Evolutionary conservation across 1,140 invertebrate species (phyloP).

Genomic region (Elymnias hypermnestra): DNA sequence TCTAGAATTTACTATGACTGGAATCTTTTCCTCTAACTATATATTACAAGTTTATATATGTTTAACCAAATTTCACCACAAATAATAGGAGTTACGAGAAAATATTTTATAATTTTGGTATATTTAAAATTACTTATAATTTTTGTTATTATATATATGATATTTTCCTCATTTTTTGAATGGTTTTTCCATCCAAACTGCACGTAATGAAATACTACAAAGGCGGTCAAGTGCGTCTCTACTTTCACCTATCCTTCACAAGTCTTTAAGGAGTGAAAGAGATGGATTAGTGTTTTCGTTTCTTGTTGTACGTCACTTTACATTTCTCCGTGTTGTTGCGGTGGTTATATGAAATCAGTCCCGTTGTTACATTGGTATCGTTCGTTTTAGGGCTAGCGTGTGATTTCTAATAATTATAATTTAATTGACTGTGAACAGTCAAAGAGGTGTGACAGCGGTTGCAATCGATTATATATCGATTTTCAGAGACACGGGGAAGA

Average conservation of each 20-base stretch:
- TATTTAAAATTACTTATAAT: no score
- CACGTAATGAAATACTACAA: constrained; percentile 66
- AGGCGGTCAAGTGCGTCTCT: constrained; percentile 48
- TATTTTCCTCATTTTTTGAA: background rate
- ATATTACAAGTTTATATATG: background rate
- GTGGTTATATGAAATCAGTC: constrained; percentile 60
- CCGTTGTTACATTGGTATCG: constrained; percentile 46
- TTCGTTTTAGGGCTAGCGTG: constrained; percentile 49
- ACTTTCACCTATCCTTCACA: constrained; percentile 22
- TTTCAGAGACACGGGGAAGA: constrained; percentile 13
- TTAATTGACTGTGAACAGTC: constrained; percentile 48
- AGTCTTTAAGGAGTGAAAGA: constrained; percentile 46
- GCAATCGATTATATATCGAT: constrained; percentile 10
- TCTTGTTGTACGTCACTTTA: constrained; percentile 60
- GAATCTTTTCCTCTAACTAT: background rate
- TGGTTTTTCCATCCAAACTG: constrained; percentile 9
- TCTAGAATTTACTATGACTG: constrained; percentile 39
- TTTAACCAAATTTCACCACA: no score
- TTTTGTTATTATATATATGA: no score
- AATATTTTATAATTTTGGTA: no score
- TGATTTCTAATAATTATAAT: constrained; percentile 50
- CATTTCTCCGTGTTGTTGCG: constrained; percentile 55
- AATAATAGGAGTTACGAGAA: no score
- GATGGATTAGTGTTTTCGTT: constrained; percentile 55
- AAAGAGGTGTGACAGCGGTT: constrained; percentile 34